Conservation (phyloP, 2,113 vertebrate genomes). For the Limanda limanda region DNA sequence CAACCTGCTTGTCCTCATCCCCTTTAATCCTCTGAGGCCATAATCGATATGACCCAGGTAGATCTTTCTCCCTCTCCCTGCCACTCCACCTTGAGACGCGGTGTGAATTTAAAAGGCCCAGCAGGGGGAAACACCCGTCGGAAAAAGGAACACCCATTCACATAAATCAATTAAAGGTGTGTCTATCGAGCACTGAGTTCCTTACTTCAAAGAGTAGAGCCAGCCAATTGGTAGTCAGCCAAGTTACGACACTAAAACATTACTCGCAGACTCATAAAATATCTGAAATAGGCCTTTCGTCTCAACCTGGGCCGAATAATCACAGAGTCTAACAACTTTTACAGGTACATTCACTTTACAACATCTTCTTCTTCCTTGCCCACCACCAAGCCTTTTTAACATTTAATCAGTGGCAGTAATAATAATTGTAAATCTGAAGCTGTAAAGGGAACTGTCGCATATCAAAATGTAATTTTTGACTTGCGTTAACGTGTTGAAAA, state of each 20-base stretch:
- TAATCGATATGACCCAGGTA: conserved; percentile 69
- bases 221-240: conserved; percentile 1
- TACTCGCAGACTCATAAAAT: not conserved
- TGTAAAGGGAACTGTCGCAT: too few species aligned
- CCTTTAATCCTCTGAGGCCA: conserved; percentile 68
- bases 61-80: conserved; percentile 57
- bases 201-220: conserved; percentile 10
- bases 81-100: conserved; percentile 78
- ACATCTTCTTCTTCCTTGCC: not conserved
- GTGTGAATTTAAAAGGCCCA: conserved; percentile 73
- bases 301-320: not conserved
- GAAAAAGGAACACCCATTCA: conserved; percentile 47
- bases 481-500: not conserved
- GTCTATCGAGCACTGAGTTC: conserved; percentile 41
- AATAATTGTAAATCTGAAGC: not conserved
- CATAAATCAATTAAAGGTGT: conserved; percentile 50
- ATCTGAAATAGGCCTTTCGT: not conserved
- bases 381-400: too few species aligned
- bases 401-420: not conserved
- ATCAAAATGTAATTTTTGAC: too few species aligned
- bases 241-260: conserved; percentile 24
- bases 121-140: conserved; percentile 57
- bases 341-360: not conserved
- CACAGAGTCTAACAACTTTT: too few species aligned
- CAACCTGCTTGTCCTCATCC: conserved; percentile 55